Percentiles rank a stretch among this genome's conserved stretches.
Conservation (phyloP, 2,797 vertebrate species). For the Clarias pachynema region DNA sequence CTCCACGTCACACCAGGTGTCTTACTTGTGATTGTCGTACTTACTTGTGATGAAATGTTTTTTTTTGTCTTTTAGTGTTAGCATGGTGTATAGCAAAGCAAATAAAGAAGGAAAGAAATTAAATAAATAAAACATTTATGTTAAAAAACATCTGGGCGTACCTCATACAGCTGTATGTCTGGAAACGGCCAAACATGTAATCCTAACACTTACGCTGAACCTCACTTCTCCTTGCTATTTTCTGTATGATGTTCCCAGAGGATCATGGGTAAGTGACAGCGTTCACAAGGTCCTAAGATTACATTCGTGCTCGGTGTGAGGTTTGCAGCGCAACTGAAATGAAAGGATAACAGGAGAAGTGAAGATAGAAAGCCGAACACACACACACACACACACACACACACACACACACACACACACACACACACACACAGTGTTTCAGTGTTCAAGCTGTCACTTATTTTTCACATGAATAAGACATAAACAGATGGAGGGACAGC, state of each 20-base stretch:
- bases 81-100: background rate
- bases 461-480: constrained; percentile 30
- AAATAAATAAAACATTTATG: background rate
- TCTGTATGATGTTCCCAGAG: constrained; percentile 25
- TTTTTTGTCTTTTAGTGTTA: background rate
- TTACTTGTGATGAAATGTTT: no score
- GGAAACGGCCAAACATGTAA: background rate
- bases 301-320: background rate
- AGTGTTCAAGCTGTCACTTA: background rate
- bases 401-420: no score
- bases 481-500: constrained; percentile 18
- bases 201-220: background rate
- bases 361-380: background rate
- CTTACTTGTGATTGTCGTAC: background rate
- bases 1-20: no score
- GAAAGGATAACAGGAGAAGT: constrained; percentile 46
- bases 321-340: constrained; percentile 25
- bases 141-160: background rate
- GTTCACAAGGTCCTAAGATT: constrained; percentile 40
- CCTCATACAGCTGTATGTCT: background rate
- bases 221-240: background rate
- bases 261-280: constrained; percentile 34
- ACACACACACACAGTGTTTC: background rate
- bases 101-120: no score
- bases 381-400: no score